A percentile compares a stretch with the other conserved stretches of the same genome.
Evolutionary conservation across 1,140 invertebrate species (phyloP).

Genomic region (Drosophila mojavensis): DNA sequence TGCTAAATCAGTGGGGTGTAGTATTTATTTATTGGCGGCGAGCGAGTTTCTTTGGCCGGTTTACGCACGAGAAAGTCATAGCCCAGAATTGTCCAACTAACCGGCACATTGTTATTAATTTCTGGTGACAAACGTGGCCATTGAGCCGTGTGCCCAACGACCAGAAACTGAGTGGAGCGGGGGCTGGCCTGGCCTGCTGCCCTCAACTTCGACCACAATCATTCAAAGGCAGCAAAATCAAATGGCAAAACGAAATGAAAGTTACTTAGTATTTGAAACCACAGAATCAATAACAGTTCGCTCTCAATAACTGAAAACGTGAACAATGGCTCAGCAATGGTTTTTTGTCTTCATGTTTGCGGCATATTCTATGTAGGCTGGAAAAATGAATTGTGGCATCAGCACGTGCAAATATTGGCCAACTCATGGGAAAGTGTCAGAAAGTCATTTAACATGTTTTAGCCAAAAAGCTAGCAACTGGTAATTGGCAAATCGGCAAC

Average conservation of each 20-base stretch:
- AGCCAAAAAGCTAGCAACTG: conserved; percentile 19
- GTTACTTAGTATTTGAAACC: conserved; percentile 63
- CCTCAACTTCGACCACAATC: conserved; percentile 40
- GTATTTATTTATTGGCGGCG: conserved; percentile 53
- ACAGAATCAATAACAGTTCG: conserved; percentile 72
- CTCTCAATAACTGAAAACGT: conserved; percentile 45
- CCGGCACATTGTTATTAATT: conserved; percentile 78
- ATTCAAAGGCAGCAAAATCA: conserved; percentile 59
- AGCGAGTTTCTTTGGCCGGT: conserved; percentile 63
- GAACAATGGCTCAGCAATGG: conserved; percentile 54
- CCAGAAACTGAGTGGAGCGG: conserved; percentile 51
- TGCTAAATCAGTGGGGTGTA: conserved; percentile 16
- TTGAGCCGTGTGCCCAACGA: conserved; percentile 72
- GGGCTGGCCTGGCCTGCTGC: conserved; percentile 4
- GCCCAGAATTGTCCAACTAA: conserved; percentile 75
- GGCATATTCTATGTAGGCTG: conserved; percentile 49
- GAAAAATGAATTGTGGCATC: conserved; percentile 30
- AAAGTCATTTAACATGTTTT: conserved; percentile 56
- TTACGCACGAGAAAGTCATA: conserved; percentile 68
- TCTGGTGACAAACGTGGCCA: conserved; percentile 78
- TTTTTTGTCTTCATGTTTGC: conserved; percentile 45
- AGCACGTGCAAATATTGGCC: conserved; percentile 19
- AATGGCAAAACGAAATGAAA: conserved; percentile 72
- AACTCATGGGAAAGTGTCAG: conserved; percentile 62
- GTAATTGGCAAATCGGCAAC: not conserved